Percentiles rank a stretch among this genome's conserved stretches.
These are phyloP conservation scores for Parazoanthus darwini DNA, from an alignment of 92 coral and sea anemone species.

Conservation along the genomic window DNA sequence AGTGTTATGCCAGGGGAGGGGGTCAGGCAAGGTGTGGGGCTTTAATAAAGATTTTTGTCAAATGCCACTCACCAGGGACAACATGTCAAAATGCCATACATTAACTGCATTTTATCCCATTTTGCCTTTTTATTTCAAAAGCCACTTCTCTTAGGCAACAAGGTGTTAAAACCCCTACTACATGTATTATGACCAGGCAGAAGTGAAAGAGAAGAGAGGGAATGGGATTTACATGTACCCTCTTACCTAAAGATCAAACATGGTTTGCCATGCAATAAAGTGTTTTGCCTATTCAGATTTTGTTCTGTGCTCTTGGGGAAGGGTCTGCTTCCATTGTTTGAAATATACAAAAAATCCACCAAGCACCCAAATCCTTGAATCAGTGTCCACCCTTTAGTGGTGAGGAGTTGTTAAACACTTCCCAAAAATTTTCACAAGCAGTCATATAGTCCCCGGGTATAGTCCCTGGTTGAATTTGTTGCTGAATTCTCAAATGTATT, in stretches of 20 bases:
- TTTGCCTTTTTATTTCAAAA: background rate
- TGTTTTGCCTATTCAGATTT: slow-evolving; percentile 41
- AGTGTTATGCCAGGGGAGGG: background rate
- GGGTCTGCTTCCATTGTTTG: slow-evolving; percentile 38
- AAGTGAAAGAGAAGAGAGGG: background rate
- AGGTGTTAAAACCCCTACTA: background rate
- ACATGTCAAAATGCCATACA: background rate
- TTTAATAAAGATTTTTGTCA: background rate
- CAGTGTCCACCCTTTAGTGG: slow-evolving; percentile 17
- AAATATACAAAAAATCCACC: slow-evolving; percentile 31
- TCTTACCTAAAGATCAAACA: slow-evolving; percentile 56
- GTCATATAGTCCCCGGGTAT: slow-evolving; percentile 21
- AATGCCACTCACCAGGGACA: slow-evolving; percentile 18
- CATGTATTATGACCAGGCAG: background rate
- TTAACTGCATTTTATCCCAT: background rate
- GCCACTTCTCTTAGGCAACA: background rate
- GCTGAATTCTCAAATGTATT: slow-evolving; percentile 41
- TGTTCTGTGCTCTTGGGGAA: slow-evolving; percentile 19
- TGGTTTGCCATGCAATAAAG: slow-evolving; percentile 66
- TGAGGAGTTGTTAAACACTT: slow-evolving; percentile 35
- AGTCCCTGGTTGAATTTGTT: slow-evolving; percentile 27
- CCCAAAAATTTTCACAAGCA: slow-evolving; percentile 33
- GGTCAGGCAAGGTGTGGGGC: slow-evolving; percentile 11
- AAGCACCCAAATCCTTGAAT: slow-evolving; percentile 28
- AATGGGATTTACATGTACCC: background rate